A percentile compares a stretch with the other conserved stretches of the same genome.
phyloP scores from a whole-genome alignment of 2,888 invertebrate genomes.

The Microplitis manilae region DNA sequence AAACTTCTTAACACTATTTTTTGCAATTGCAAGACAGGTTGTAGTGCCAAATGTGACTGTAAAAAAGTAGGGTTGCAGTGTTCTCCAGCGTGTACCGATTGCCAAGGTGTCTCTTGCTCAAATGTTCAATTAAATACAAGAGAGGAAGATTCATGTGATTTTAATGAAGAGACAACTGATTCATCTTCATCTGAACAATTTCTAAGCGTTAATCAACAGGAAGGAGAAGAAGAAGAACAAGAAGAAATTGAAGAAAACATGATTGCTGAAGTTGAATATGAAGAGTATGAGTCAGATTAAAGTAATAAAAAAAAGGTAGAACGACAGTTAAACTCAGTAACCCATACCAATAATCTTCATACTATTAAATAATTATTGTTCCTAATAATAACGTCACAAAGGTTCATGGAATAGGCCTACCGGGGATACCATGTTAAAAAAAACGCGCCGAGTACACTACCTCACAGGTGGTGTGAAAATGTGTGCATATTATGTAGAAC shows the following conservation, averaged over 20 bases:
- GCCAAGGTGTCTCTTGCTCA: slow-evolving; percentile 52
- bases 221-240: slow-evolving; percentile 37
- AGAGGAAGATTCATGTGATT: slow-evolving; percentile 5
- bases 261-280: not conserved
- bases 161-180: slow-evolving; percentile 34
- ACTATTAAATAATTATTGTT: not conserved
- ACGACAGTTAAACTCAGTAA: no score
- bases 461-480: slow-evolving; percentile 4
- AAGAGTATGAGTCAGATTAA: no score
- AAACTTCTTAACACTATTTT: slow-evolving; percentile 56
- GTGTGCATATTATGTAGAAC: not conserved
- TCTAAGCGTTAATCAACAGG: slow-evolving; percentile 34
- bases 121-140: slow-evolving; percentile 37
- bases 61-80: slow-evolving; percentile 55
- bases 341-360: no score
- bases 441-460: slow-evolving; percentile 16
- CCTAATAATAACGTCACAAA: no score
- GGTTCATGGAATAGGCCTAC: not conserved
- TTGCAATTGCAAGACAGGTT: slow-evolving; percentile 54
- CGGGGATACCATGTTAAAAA: not conserved
- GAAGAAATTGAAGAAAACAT: slow-evolving; percentile 6
- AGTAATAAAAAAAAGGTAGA: no score
- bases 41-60: slow-evolving; percentile 54
- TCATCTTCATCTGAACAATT: slow-evolving; percentile 33
- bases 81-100: slow-evolving; percentile 55